Percentiles rank a stretch among this genome's conserved stretches.
Evolutionary conservation across 2,113 vertebrate species (phyloP).

Genomic region (Pomatostomus ruficeps): DNA sequence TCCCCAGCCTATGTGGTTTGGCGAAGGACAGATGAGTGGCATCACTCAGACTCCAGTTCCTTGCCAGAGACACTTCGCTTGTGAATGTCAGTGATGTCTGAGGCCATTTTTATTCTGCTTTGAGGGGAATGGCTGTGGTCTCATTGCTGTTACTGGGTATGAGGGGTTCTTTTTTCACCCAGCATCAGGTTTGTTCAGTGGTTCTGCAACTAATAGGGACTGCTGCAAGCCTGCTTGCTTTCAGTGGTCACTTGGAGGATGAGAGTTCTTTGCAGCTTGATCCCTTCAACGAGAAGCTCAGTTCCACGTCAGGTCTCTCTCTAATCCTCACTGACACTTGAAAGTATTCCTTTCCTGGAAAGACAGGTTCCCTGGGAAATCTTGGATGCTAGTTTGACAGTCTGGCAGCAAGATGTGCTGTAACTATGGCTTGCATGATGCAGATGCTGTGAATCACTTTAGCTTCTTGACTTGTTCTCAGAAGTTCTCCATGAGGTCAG

Average conservation of each 20-base stretch:
- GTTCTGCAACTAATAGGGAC: not conserved
- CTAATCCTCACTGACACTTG: not conserved
- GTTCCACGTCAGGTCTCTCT: not conserved
- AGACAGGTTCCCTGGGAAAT: not conserved
- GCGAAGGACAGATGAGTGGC: not conserved
- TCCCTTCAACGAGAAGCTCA: not conserved
- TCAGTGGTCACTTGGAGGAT: not conserved
- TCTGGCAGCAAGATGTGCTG: not conserved
- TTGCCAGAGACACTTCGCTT: not conserved
- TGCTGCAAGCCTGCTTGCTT: not conserved
- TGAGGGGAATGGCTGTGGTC: not conserved
- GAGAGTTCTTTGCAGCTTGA: not conserved
- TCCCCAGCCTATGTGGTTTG: not conserved
- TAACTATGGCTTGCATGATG: not conserved
- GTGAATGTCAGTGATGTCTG: not conserved
- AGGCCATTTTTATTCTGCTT: not conserved
- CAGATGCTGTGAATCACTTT: not conserved
- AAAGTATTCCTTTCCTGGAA: not conserved
- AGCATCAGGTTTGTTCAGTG: not conserved
- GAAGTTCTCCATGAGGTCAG: not conserved
- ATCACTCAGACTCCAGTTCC: not conserved
- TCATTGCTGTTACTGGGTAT: not conserved
- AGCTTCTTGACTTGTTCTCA: not conserved
- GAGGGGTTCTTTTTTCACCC: not conserved
- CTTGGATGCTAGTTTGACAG: not conserved